Conservation (phyloP, 2,797 vertebrate species). For the Sphenodon punctatus region DNA sequence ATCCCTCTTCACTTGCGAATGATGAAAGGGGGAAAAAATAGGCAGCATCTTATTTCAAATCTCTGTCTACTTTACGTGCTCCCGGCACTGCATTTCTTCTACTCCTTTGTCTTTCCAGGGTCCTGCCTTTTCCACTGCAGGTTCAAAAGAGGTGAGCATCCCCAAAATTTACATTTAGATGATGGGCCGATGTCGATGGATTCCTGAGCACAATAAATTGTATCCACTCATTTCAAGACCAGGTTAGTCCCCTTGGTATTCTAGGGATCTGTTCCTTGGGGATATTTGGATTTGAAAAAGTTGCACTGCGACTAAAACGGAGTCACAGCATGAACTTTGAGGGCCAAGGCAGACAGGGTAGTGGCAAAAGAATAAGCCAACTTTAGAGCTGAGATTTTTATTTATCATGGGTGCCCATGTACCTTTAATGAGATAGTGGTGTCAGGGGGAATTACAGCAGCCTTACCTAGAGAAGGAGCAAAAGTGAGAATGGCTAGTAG, state of each 20-base stretch:
- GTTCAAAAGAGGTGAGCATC: too few relatives aligned
- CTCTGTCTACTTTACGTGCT: too few relatives aligned
- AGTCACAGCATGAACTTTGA: not conserved
- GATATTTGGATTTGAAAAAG: not conserved
- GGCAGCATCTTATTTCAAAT: too few relatives aligned
- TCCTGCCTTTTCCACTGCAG: too few relatives aligned
- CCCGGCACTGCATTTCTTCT: too few relatives aligned
- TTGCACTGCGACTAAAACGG: not conserved
- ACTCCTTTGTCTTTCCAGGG: too few relatives aligned
- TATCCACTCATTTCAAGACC: too few relatives aligned
- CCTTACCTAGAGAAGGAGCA: not conserved
- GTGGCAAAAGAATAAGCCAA: not conserved
- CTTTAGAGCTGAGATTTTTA: not conserved
- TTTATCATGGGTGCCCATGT: not conserved
- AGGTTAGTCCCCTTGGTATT: rapidly evolving
- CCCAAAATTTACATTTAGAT: too few relatives aligned
- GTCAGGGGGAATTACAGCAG: not conserved
- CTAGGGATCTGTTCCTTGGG: not conserved
- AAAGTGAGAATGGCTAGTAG: not conserved
- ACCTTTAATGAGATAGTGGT: not conserved
- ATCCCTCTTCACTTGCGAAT: too few relatives aligned
- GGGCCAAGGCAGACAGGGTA: not conserved
- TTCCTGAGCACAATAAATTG: too few relatives aligned
- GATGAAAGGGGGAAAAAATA: too few relatives aligned
- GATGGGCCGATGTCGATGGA: too few relatives aligned